Base-by-base conservation (phyloP, 2,888 invertebrate species). In the Priocnemis perturbator region DNA sequence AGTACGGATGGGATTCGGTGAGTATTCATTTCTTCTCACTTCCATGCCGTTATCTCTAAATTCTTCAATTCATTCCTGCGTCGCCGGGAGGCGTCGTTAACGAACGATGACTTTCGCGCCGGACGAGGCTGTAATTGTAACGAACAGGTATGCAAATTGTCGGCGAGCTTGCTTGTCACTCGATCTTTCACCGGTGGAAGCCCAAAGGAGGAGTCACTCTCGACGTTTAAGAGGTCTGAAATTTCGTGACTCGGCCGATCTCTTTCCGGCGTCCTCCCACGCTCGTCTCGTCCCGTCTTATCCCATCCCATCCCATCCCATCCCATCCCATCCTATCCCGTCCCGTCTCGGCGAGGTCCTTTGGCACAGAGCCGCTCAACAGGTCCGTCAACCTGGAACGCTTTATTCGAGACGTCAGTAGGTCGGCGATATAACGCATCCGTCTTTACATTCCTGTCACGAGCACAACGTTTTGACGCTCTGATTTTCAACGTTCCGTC, bases 1-100 rank as follows among this genome's bases (percentile, higher is more conserved):
- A 73, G 90, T 86, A 85, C 90, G 85, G 85, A 91, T 86, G 90
- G 89, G 86, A 48, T 89, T 88, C 67, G 89, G 88, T 89, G 69
- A 87, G 88, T 86, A 44, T 14, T 4, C 47, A 15, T 47, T 47
- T 9, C 47, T 47, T 9, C 17, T 1, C 17, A 5, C 4, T 19
- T 19, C 50, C 14, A 4, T 2, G 3, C 17, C 50, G 19, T 50
- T 50, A 50, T 50, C 50, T 17, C 1, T 4, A 19, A 17, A 17
- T 53, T 53, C 14, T 14, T 20, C 3, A 53, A 1, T 62, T 37
- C 26, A 20, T 17, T 47, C 37, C 11, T n/a, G 26, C 69, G 71
- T 60, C 57, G 37, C 48, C 57, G 48, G 15, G 60, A 26, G 70
- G 66, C 62, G 53, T 71, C 71, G 71, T 70, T 64, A 73, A 64